Conservation (phyloP, 2,113 vertebrate genomes). For the Martes martes region DNA sequence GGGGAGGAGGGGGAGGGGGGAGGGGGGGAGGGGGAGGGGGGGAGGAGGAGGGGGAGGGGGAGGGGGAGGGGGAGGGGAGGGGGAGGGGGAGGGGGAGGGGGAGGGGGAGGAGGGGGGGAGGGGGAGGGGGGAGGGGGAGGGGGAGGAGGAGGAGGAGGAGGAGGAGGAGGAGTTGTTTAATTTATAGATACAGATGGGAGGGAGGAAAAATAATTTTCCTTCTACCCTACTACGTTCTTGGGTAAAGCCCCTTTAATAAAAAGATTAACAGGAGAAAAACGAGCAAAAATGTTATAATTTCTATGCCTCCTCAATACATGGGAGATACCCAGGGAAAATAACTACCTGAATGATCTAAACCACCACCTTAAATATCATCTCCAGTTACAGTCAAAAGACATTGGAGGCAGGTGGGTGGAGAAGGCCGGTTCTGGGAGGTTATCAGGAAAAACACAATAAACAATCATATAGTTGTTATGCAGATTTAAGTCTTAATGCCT, state of each 20-base stretch:
- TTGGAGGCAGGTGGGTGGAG: background rate
- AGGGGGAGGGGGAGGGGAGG: too few species aligned
- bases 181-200: background rate
- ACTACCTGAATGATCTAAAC: background rate
- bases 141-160: too few species aligned
- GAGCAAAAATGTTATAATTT: background rate
- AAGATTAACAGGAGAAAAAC: background rate
- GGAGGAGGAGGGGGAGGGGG: too few species aligned
- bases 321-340: background rate
- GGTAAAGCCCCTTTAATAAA: background rate
- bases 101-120: too few species aligned
- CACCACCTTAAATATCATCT: background rate
- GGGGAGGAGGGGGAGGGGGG: too few species aligned
- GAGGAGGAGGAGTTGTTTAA: too few species aligned
- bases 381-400: background rate
- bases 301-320: background rate
- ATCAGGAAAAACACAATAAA: background rate
- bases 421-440: background rate
- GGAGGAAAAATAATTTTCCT: background rate
- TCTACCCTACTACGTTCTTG: background rate
- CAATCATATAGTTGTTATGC: background rate
- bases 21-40: too few species aligned
- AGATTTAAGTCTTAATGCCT: background rate
- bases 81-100: too few species aligned
- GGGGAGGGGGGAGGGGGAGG: too few species aligned